Base-by-base conservation (phyloP, 1,140 invertebrate species). In the Drosophila bocqueti region DNA sequence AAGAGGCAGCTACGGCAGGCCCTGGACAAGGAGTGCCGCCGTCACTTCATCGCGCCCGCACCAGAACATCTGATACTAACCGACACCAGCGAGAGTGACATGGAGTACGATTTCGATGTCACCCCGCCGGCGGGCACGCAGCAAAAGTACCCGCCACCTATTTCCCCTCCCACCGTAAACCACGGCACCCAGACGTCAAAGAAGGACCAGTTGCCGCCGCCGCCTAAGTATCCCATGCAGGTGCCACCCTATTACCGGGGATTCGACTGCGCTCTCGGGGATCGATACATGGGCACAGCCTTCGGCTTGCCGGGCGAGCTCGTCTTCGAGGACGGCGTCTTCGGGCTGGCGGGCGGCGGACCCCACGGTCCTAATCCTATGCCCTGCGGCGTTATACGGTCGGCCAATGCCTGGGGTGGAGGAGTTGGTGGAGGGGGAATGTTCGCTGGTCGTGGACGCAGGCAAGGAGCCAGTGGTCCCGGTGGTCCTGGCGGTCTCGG, bases 51-150 rank as follows among this genome's bases (percentile, higher is more conserved):
- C 29, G 36, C 60, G 0, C 54, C 52, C 10, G 79, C 77, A 21
- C 60, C 57, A 1, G 63, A 84, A 4, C 67, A 78, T 0, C 46
- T 93, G 15, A 49, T 85, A 4, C 64, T 93, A 0, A 91, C 80
- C 0, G 92, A 93, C 7, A 91, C 91, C 40, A 92, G 78, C n/a
- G 92, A 93, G 3, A 87, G 81, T 31, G 92, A 93, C 26, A 65
- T 83, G 66, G 91, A 93, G 47, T 92, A 76, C 34, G 76, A 93
- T 61, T 78, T 93, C 16, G 76, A 91, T 58, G 84, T 93, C 13
- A 84, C 86, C 16, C 86, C 92, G 10, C 86, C 91, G 4, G 74
- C 72, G 0, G 80, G 76, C 10, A 59, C 76, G 2, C 54, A 77
- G 26, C 91, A 67, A 7, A 59, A 63, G 4, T 50, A 18, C 0